These are phyloP conservation scores for Drosophila elegans DNA, from an alignment of 1,140 invertebrate genomes.

Conservation along the genomic window DNA sequence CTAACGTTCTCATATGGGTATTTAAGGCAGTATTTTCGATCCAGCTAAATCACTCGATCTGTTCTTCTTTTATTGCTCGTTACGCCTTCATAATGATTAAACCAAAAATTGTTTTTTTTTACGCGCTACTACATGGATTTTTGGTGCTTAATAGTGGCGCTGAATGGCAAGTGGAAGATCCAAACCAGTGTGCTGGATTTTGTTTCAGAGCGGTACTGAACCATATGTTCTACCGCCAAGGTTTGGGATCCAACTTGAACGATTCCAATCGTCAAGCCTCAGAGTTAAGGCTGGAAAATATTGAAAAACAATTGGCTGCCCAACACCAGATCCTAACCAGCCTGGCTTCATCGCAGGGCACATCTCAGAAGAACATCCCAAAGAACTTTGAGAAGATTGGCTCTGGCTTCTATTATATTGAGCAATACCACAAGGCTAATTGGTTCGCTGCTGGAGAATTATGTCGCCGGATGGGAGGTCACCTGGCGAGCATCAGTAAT, in stretches of 20 bases:
- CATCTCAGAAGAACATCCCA: neutral
- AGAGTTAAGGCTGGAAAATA: neutral
- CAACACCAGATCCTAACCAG: neutral
- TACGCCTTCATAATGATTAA: neutral
- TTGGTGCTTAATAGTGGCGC: neutral
- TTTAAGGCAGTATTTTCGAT: too few species aligned
- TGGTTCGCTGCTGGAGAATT: neutral
- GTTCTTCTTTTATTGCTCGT: too few species aligned
- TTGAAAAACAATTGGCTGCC: neutral
- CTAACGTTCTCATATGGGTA: too few species aligned
- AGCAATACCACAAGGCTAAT: neutral
- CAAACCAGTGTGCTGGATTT: neutral
- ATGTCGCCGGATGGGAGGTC: neutral
- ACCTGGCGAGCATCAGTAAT: neutral
- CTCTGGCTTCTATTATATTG: neutral
- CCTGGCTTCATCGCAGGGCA: neutral
- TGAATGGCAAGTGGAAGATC: neutral
- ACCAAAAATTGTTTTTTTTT: neutral
- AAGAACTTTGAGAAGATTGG: neutral
- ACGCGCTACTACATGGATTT: neutral
- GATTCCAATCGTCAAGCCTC: neutral
- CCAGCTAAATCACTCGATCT: too few species aligned
- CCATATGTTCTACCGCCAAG: neutral
- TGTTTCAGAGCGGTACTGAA: neutral
- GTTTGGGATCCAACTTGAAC: neutral